These are phyloP conservation scores for Drosophila prolongata DNA, from an alignment of 2,888 invertebrate species.

Conservation along the genomic window DNA sequence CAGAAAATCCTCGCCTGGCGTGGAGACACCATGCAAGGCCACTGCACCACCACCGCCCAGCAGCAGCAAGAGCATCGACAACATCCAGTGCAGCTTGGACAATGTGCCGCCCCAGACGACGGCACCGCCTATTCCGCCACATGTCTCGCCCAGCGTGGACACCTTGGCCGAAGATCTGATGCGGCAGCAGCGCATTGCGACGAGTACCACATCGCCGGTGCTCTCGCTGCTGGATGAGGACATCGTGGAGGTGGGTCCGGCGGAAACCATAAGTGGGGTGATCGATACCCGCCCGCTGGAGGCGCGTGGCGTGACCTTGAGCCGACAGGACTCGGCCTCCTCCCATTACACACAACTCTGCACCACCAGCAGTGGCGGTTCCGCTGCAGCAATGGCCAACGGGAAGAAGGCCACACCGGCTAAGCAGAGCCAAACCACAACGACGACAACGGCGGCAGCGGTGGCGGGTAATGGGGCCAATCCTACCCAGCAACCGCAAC, in stretches of 20 bases:
- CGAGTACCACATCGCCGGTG: slow-evolving; percentile 65
- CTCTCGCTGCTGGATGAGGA: slow-evolving; percentile 78
- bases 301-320: slow-evolving; percentile 70
- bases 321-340: slow-evolving; percentile 54
- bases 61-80: slow-evolving; percentile 79
- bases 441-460: slow-evolving; percentile 30
- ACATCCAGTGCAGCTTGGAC: slow-evolving; percentile 78
- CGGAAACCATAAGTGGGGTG: slow-evolving; percentile 90
- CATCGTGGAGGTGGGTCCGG: slow-evolving; percentile 89
- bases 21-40: slow-evolving; percentile 76
- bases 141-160: slow-evolving; percentile 77
- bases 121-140: slow-evolving; percentile 84
- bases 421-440: slow-evolving; percentile 39
- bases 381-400: slow-evolving; percentile 53
- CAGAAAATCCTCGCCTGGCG: slow-evolving; percentile 85
- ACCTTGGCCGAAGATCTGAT: slow-evolving; percentile 81
- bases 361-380: slow-evolving; percentile 67
- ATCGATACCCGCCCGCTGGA: slow-evolving; percentile 87
- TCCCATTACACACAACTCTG: slow-evolving; percentile 77
- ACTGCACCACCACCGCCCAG: slow-evolving; percentile 52
- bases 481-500: slow-evolving; percentile 64
- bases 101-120: slow-evolving; percentile 81
- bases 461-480: slow-evolving; percentile 26
- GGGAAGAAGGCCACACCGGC: slow-evolving; percentile 49
- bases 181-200: slow-evolving; percentile 77